Conservation (phyloP, 2,888 invertebrate genomes). For the Oligia fasciuncula region DNA sequence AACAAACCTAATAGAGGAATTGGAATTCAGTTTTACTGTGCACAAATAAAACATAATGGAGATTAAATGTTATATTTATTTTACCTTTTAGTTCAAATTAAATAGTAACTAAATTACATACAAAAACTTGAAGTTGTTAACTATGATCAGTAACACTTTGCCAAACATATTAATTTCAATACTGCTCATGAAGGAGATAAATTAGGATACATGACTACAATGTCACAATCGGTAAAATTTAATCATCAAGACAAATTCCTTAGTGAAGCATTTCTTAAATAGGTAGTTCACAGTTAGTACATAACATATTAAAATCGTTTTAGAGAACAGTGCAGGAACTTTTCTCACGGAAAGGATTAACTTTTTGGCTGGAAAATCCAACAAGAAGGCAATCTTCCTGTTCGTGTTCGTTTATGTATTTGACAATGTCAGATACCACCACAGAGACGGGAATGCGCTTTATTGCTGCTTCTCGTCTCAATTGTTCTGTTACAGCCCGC, state of each 20-base stretch:
- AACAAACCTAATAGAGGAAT: conserved; percentile 66
- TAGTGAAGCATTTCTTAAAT: conserved; percentile 29
- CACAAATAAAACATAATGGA: conserved; percentile 81
- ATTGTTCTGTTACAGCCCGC: conserved; percentile 97
- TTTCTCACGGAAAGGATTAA: conserved; percentile 98
- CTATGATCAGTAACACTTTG: conserved; percentile 4
- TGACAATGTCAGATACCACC: conserved; percentile 97
- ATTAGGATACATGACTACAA: conserved; percentile 19
- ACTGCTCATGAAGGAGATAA: conserved; percentile 16
- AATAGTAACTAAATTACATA: conserved; percentile 23
- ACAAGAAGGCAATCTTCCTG: conserved; percentile 97
- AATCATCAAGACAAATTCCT: conserved; percentile 23
- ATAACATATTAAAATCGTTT: conserved; percentile 69
- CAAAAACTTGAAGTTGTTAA: not conserved
- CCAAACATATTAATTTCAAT: conserved; percentile 24
- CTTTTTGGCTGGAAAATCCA: conserved; percentile 98
- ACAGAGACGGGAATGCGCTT: conserved; percentile 96
- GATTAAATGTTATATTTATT: conserved; percentile 63
- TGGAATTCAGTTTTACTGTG: conserved; percentile 71
- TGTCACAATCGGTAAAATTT: conserved; percentile 10
- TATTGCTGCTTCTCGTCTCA: conserved; percentile 96
- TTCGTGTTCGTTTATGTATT: conserved; percentile 97
- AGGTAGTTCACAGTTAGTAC: conserved; percentile 33
- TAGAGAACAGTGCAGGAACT: conserved; percentile 96
- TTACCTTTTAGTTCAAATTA: conserved; percentile 42